Percentiles rank a stretch among this genome's conserved stretches.
These are phyloP conservation scores for Saccopteryx leptura DNA, from an alignment of 2,113 vertebrate genomes.

Conservation along the genomic window DNA sequence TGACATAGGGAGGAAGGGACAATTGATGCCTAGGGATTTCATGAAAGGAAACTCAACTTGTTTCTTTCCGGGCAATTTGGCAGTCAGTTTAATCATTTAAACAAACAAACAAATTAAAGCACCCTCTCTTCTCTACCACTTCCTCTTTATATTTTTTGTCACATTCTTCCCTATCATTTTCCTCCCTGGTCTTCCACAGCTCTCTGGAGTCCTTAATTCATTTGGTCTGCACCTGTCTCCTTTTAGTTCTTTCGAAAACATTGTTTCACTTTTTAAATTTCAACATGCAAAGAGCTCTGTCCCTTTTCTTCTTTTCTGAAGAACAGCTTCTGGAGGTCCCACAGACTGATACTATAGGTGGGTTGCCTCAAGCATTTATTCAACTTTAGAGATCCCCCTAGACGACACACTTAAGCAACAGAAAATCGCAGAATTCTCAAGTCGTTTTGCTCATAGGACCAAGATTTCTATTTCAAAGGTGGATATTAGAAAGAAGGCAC, in stretches of 20 bases:
- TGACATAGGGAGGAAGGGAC: conserved; percentile 19
- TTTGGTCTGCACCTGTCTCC: conserved; percentile 50
- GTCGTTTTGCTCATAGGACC: conserved; percentile 53
- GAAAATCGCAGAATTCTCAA: conserved; percentile 71
- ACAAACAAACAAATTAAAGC: neutral
- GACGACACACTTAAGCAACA: conserved; percentile 63
- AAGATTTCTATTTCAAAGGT: conserved; percentile 68
- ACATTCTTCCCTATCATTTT: conserved; percentile 63
- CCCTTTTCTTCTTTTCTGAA: conserved; percentile 49
- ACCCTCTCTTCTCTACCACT: neutral
- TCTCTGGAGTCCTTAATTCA: conserved; percentile 57
- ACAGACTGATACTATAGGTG: conserved; percentile 40
- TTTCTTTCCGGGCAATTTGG: conserved; percentile 43
- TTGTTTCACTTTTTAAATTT: conserved; percentile 63
- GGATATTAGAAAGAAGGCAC: conserved; percentile 35
- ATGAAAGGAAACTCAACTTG: conserved; percentile 43
- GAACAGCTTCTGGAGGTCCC: conserved; percentile 52
- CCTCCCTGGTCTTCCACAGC: neutral
- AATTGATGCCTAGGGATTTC: conserved; percentile 63
- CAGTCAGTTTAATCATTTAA: conserved; percentile 15
- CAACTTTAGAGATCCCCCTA: conserved; percentile 59
- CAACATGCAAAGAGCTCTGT: conserved; percentile 34
- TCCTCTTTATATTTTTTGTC: conserved; percentile 51
- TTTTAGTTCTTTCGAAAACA: conserved; percentile 57
- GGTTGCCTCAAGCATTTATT: conserved; percentile 72